phyloP scores from a whole-genome alignment of 1,140 invertebrate species.

The Tetragnatha versicolor region DNA sequence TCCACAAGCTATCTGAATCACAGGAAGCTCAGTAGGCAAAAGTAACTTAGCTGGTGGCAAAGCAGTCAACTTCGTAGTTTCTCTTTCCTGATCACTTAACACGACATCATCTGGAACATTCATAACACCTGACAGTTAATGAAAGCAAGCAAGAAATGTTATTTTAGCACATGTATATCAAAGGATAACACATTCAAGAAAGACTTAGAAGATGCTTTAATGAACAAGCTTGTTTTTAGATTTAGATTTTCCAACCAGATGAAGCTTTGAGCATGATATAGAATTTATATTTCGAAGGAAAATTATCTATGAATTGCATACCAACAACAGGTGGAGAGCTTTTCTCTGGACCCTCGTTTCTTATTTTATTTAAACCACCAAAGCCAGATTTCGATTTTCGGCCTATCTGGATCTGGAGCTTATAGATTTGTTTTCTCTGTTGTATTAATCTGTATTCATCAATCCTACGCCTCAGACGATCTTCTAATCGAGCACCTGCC shows the following conservation, averaged over 20 bases:
- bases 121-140: too few relatives aligned
- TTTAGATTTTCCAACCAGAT: too few relatives aligned
- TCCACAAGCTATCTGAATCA: slow-evolving; percentile 85
- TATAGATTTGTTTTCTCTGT: slow-evolving; percentile 56
- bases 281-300: not conserved
- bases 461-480: slow-evolving; percentile 65
- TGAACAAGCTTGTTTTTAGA: not conserved
- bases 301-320: not conserved
- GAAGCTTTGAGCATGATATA: too few relatives aligned
- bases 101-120: slow-evolving; percentile 59
- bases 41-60: slow-evolving; percentile 80
- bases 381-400: slow-evolving; percentile 54
- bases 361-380: slow-evolving; percentile 23
- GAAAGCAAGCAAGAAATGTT: too few relatives aligned
- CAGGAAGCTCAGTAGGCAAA: slow-evolving; percentile 72
- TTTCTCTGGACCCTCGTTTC: slow-evolving; percentile 43
- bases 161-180: too few relatives aligned
- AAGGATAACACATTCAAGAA: not conserved
- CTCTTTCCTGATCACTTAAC: slow-evolving; percentile 64
- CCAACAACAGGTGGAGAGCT: slow-evolving; percentile 46
- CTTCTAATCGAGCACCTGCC: slow-evolving; percentile 67
- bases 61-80: slow-evolving; percentile 71
- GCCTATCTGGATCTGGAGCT: too few relatives aligned
- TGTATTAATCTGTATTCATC: slow-evolving; percentile 70
- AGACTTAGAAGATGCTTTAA: not conserved